Evolutionary conservation across 2,888 invertebrate species (phyloP).

Genomic region (Merodon equestris): DNA sequence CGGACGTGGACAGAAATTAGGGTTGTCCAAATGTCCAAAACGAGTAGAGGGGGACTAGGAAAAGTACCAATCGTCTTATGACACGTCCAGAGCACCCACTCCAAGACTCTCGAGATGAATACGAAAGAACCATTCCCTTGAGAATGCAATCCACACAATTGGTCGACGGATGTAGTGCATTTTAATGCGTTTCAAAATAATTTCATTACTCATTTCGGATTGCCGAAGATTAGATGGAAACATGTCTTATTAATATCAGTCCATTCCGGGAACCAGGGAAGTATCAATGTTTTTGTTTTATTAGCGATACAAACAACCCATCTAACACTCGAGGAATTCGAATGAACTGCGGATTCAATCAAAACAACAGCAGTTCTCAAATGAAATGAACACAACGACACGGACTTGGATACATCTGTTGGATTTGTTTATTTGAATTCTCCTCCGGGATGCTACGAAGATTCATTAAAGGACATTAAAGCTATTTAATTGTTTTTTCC

Average conservation of each 20-base stretch:
- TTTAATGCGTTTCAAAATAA: slow-evolving; percentile 32
- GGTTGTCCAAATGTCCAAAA: slow-evolving; percentile 42
- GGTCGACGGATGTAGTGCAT: slow-evolving; percentile 39
- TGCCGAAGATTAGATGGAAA: slow-evolving; percentile 2
- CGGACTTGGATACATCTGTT: slow-evolving; percentile 30
- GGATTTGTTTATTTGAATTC: slow-evolving; percentile 41
- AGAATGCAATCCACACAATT: slow-evolving; percentile 26
- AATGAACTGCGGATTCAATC: slow-evolving; percentile 29
- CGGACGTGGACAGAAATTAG: slow-evolving; percentile 46
- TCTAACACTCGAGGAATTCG: neutral
- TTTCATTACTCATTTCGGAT: slow-evolving; percentile 35
- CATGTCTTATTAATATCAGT: slow-evolving; percentile 32
- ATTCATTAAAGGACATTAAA: slow-evolving; percentile 60
- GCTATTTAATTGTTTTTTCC: slow-evolving; percentile 43
- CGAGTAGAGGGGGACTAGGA: no score
- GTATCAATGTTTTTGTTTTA: slow-evolving; percentile 17
- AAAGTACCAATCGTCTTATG: no score
- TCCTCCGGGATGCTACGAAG: neutral
- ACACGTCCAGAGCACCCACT: slow-evolving; percentile 40
- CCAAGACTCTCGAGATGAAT: slow-evolving; percentile 20
- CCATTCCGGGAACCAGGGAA: slow-evolving; percentile 24
- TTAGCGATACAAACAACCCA: slow-evolving; percentile 19
- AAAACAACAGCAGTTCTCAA: slow-evolving; percentile 26
- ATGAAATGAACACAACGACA: neutral
- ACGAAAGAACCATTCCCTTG: slow-evolving; percentile 46